Conservation (phyloP, 1,140 invertebrate genomes). For the Dolichoris vasculosae region DNA sequence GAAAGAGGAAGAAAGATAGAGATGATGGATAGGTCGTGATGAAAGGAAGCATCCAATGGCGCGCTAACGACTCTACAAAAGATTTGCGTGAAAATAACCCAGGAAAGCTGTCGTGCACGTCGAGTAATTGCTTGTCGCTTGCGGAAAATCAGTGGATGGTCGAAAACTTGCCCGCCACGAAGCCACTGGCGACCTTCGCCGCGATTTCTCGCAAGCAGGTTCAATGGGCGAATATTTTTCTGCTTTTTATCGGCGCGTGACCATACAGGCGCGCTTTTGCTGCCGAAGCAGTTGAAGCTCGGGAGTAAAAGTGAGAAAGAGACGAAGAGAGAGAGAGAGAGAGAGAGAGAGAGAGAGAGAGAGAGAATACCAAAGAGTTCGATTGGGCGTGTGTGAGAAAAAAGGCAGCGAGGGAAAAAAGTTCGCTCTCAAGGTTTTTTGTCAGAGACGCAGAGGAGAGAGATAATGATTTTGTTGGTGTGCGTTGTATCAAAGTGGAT, state of each 20-base stretch:
- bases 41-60: not conserved
- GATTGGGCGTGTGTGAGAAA: not conserved
- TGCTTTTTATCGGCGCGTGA: conserved; percentile 26
- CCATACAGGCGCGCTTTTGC: not conserved
- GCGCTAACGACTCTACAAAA: not conserved
- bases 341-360: not conserved
- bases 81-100: not conserved
- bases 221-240: conserved; percentile 43
- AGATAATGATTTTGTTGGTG: conserved; percentile 21
- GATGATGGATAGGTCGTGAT: not conserved
- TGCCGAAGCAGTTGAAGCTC: conserved; percentile 7
- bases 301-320: not conserved
- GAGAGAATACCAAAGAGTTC: not conserved
- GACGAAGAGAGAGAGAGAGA: not conserved
- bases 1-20: not conserved
- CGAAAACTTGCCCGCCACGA: conserved; percentile 21
- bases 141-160: not conserved
- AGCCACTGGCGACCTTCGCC: conserved; percentile 7
- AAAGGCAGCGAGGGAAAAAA: conserved; percentile 21
- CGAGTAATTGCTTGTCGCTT: not conserved
- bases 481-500: conserved; percentile 7
- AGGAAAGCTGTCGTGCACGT: not conserved
- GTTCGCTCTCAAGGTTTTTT: conserved; percentile 38
- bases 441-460: not conserved
- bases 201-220: conserved; percentile 33